Conservation (phyloP, 1,140 invertebrate genomes). For the Danaus melanippus region DNA sequence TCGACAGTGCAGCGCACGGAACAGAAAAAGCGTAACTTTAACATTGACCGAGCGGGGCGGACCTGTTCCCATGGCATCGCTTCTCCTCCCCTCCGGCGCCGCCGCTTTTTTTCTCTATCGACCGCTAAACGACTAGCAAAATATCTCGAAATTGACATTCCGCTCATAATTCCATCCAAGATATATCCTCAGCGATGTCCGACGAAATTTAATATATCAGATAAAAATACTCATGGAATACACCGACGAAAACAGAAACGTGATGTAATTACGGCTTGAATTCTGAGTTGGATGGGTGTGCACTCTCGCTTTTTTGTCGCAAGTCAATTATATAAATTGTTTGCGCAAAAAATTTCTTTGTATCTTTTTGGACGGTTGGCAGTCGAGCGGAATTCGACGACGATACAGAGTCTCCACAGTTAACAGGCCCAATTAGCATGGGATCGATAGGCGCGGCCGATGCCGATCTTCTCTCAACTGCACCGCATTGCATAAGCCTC, state of each 20-base stretch:
- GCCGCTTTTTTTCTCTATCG: constrained; percentile 46
- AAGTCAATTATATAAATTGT: constrained; percentile 71
- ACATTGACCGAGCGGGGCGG: constrained; percentile 45
- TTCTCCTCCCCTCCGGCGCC: constrained; percentile 30
- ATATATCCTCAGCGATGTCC: constrained; percentile 50
- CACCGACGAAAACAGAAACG: constrained; percentile 39
- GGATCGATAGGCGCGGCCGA: constrained; percentile 60
- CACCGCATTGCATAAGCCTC: constrained; percentile 49
- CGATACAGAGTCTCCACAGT: constrained; percentile 45
- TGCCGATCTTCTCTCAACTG: constrained; percentile 58
- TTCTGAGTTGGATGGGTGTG: constrained; percentile 56
- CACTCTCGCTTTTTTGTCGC: constrained; percentile 67
- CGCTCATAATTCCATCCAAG: constrained; percentile 57
- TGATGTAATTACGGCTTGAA: constrained; percentile 55
- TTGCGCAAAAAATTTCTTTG: constrained; percentile 68
- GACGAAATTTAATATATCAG: constrained; percentile 49
- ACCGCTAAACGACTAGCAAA: constrained; percentile 55
- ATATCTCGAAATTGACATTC: constrained; percentile 69
- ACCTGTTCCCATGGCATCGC: constrained; percentile 45
- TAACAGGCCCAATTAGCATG: constrained; percentile 63
- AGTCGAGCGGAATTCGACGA: constrained; percentile 53
- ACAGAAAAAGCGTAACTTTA: constrained; percentile 48
- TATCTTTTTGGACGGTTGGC: constrained; percentile 60
- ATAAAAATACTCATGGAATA: constrained; percentile 59
- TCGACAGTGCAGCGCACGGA: constrained; percentile 38